Percentiles rank a stretch among this genome's conserved stretches.
Conservation (phyloP, 2,113 vertebrate genomes). For the Felis chaus region DNA sequence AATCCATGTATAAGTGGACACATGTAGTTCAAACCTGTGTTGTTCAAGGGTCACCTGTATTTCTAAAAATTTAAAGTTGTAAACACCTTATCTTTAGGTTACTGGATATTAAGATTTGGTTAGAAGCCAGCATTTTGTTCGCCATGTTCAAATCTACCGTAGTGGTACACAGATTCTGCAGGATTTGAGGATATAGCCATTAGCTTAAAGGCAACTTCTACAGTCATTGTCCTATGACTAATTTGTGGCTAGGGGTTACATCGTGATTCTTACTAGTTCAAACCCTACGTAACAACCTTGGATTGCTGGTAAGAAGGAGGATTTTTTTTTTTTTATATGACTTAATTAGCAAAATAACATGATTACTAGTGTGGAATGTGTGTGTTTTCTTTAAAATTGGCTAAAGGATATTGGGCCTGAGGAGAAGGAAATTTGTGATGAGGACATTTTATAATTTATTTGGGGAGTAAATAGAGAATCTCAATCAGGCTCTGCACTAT, state of each 20-base stretch:
- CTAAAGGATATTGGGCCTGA: neutral
- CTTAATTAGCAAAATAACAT: conserved; percentile 15
- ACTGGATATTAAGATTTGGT: conserved; percentile 14
- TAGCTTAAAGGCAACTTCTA: neutral
- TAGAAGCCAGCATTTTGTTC: neutral
- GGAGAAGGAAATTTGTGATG: conserved; percentile 1
- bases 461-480: neutral
- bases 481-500: no score
- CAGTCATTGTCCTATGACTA: neutral
- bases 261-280: neutral
- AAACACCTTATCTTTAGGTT: neutral
- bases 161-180: neutral
- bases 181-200: neutral
- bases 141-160: neutral
- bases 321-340: conserved; percentile 20
- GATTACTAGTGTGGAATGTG: neutral
- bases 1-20: neutral
- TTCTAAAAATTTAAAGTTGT: conserved; percentile 21
- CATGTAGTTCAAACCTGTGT: neutral
- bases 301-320: neutral
- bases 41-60: neutral
- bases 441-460: neutral
- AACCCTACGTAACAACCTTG: conserved; percentile 9
- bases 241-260: conserved; percentile 42
- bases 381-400: conserved; percentile 16